These are phyloP conservation scores for Chrysaora quinquecirrha DNA, from an alignment of 30 jellyfish, hydroid and myxozoan species.

Conservation along the genomic window DNA sequence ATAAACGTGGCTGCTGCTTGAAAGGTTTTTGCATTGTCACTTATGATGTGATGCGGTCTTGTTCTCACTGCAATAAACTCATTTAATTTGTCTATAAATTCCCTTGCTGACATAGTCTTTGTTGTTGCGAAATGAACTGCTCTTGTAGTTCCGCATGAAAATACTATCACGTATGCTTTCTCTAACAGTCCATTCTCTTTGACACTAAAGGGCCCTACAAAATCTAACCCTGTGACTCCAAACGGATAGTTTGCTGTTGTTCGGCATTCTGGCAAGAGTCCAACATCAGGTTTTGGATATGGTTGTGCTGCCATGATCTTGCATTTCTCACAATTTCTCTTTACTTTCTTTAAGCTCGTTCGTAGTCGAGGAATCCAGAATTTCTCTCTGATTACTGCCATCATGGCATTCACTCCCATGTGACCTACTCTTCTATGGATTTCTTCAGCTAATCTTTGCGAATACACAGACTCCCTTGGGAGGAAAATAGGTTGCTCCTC, in stretches of 20 bases:
- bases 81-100: constrained; percentile 40
- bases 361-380: constrained; percentile 43
- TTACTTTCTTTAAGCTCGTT: constrained; percentile 31
- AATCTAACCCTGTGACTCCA: constrained; percentile 53
- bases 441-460: background rate
- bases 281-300: constrained; percentile 33
- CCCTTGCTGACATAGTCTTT: constrained; percentile 4
- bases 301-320: constrained; percentile 59
- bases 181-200: constrained; percentile 10
- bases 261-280: constrained; percentile 37
- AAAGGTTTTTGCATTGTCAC: too few species aligned
- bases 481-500: background rate
- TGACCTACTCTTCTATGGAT: background rate
- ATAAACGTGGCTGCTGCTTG: constrained; percentile 25
- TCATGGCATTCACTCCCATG: background rate
- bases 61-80: constrained; percentile 32
- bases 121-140: constrained; percentile 32
- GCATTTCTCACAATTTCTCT: constrained; percentile 36
- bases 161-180: constrained; percentile 37
- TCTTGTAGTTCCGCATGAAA: constrained; percentile 53
- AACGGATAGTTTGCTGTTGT: constrained; percentile 45
- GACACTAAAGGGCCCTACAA: constrained; percentile 42
- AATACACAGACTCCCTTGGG: background rate
- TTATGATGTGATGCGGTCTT: constrained; percentile 35
- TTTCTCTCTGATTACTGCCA: constrained; percentile 1